Percentiles rank a stretch among this genome's conserved stretches.
Conservation (phyloP, 1,140 invertebrate genomes). For the Scaptomyza hsui region DNA sequence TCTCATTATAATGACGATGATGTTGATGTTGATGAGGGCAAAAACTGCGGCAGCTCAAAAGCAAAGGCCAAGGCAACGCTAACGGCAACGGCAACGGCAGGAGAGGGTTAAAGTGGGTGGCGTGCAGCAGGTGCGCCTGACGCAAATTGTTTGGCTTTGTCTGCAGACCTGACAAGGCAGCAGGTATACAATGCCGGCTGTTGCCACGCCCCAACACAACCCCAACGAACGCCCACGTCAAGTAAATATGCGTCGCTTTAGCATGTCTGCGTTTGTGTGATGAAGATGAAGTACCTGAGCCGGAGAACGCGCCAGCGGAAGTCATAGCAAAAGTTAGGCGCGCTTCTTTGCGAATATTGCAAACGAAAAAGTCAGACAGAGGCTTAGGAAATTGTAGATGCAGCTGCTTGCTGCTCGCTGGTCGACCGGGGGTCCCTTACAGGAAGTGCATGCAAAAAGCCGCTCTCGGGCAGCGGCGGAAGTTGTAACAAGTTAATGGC, state of each 20-base stretch:
- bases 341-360: constrained; percentile 46
- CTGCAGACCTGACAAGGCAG: constrained; percentile 61
- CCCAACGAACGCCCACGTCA: constrained; percentile 47
- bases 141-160: constrained; percentile 74
- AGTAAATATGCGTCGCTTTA: constrained; percentile 69
- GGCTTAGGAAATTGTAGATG: constrained; percentile 45
- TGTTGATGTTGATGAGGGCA: constrained; percentile 28
- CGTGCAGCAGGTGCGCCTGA: constrained; percentile 63
- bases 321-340: constrained; percentile 67
- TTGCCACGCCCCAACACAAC: constrained; percentile 29
- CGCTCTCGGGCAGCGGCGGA: constrained; percentile 41
- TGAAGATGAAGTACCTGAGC: constrained; percentile 66
- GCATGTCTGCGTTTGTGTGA: constrained; percentile 25
- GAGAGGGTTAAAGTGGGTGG: too few relatives aligned
- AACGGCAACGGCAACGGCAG: too few relatives aligned
- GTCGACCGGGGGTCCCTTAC: constrained; percentile 6
- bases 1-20: constrained; percentile 78
- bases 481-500: constrained; percentile 83
- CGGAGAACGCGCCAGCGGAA: constrained; percentile 38
- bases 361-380: constrained; percentile 54
- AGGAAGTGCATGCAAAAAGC: constrained; percentile 51
- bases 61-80: too few relatives aligned
- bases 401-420: constrained; percentile 4
- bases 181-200: constrained; percentile 67
- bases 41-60: constrained; percentile 5